phyloP scores from a whole-genome alignment of 2,797 vertebrate species.

The Rhynchonycteris naso region DNA sequence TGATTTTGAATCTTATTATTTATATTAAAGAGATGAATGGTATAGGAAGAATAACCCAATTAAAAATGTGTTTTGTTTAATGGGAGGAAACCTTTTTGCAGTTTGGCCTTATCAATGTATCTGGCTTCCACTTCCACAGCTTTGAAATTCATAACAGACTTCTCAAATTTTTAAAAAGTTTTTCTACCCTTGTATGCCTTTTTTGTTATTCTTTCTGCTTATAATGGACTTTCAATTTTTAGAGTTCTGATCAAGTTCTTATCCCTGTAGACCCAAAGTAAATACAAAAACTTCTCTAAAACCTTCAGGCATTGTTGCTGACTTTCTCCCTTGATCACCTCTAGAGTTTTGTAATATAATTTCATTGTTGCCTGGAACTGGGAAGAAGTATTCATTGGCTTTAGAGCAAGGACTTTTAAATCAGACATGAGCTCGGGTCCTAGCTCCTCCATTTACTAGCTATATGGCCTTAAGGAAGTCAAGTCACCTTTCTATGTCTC shows the following conservation, averaged over 20 bases:
- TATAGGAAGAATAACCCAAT: not conserved
- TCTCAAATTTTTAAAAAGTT: not conserved
- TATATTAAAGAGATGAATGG: not conserved
- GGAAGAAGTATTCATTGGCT: not conserved
- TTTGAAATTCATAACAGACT: not conserved
- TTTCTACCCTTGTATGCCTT: not conserved
- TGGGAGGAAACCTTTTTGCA: not conserved
- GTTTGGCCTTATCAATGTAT: not conserved
- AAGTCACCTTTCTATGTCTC: not conserved
- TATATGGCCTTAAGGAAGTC: not conserved
- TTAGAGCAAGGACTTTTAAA: not conserved
- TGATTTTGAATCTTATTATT: constrained; percentile 15
- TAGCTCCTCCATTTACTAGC: not conserved
- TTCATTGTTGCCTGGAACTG: not conserved
- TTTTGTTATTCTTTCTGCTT: not conserved
- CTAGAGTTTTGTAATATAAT: not conserved
- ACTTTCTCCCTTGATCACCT: not conserved
- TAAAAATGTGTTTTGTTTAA: not conserved
- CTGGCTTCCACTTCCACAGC: not conserved
- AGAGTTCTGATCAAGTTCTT: not conserved
- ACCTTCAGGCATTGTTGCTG: not conserved
- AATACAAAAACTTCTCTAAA: not conserved
- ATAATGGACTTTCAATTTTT: not conserved
- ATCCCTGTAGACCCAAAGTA: not conserved
- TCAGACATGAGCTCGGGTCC: not conserved